Base-by-base conservation (phyloP, 2,113 vertebrate species). In the Procapra przewalskii region DNA sequence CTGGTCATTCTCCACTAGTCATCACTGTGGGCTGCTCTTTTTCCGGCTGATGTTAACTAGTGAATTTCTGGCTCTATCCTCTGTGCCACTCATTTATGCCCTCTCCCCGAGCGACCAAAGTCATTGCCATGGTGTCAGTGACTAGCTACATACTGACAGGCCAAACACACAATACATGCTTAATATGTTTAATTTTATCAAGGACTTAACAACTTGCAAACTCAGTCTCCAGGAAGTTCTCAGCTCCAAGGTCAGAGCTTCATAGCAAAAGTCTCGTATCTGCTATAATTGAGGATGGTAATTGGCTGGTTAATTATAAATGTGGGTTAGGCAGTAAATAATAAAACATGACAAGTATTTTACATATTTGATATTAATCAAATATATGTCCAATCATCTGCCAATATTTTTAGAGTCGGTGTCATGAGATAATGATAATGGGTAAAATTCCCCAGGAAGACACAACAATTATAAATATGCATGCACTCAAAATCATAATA, bases 171-270 rank as follows among this genome's bases (percentile, higher is more conserved):
- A 94, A 31, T 0, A 88, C 19, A 59, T 60, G 45, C 59, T 64
- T 77, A 90, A 91, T 75, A 79, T 77, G n/a, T 67, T 43, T 57
- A 57, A 57, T 75, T 81, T 91, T 88, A 94, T 50, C 43, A 90
- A 89, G 50, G 57, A 71, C 14, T 92, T 94, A 93, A 94, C 87
- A n/a, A 81, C 82, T 75, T 97, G 33, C 57, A 55, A 90, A 80
- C 50, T 33, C 91, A 50, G 80, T 80, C 64, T 97, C 75, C 29
- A 94, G 45, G 50, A 96, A 96, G 31, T 92, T 92, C 91, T 95
- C 14, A 90, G 59, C 82, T 62, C 40, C 48, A 85, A 95, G 59
- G 79, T 52, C 23, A 96, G 60, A 82, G 27, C 43, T 45, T 88
- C 45, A 88, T 0, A 50, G 60, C 27, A 87, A 81, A 92, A 50